phyloP scores from a whole-genome alignment of 2,113 vertebrate genomes.

The Chaenogobius annularis region DNA sequence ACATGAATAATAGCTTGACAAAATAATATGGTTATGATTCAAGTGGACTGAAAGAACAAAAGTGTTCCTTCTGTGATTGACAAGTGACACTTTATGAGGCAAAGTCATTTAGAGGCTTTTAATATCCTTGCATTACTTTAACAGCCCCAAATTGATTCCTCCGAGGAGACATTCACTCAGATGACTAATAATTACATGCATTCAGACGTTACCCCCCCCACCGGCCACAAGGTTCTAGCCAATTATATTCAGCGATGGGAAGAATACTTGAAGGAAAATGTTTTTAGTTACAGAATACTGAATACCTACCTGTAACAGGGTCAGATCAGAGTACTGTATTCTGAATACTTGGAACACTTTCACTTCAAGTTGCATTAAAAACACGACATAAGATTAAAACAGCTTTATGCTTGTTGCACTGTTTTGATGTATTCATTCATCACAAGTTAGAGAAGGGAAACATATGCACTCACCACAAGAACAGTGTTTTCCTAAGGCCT shows the following conservation, averaged over 20 bases:
- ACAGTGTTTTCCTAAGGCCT: too few species aligned
- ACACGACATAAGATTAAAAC: too few species aligned
- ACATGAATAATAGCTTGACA: not conserved
- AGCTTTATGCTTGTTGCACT: too few species aligned
- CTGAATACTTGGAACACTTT: too few species aligned
- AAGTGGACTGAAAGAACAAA: not conserved
- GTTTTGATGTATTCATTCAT: too few species aligned
- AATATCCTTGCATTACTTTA: conserved; percentile 48
- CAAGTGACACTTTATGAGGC: conserved; percentile 10
- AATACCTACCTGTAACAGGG: too few species aligned
- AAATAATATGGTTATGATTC: not conserved
- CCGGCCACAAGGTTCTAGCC: conserved; percentile 52
- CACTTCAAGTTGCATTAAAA: too few species aligned
- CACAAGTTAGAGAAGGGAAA: too few species aligned
- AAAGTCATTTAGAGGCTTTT: conserved; percentile 36
- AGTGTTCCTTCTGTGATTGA: conserved; percentile 16
- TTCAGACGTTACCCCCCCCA: conserved; percentile 51
- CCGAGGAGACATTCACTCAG: conserved; percentile 39
- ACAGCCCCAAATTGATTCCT: conserved; percentile 43
- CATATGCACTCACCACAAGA: too few species aligned
- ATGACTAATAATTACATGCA: conserved; percentile 64
- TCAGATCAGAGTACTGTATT: too few species aligned
- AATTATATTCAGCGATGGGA: conserved; percentile 43
- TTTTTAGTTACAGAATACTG: too few species aligned
- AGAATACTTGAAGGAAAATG: too few species aligned